These are phyloP conservation scores for Tenthredo amoena DNA, from an alignment of 2,888 invertebrate species.

Conservation along the genomic window DNA sequence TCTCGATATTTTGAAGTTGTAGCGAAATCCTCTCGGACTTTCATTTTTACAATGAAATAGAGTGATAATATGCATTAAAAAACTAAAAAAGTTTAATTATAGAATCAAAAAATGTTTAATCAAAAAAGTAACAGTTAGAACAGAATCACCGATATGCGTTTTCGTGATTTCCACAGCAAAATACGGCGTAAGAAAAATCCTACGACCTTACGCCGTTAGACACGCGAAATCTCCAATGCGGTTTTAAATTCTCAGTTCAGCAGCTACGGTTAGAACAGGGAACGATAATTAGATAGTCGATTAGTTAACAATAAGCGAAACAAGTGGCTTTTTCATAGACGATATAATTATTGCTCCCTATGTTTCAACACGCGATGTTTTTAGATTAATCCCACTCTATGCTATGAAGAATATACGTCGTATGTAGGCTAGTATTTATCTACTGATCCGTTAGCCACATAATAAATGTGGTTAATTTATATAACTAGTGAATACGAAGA, in stretches of 20 bases:
- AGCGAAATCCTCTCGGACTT: no score
- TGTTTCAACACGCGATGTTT: slow-evolving; percentile 7
- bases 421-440: not conserved
- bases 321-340: slow-evolving; percentile 15
- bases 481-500: not conserved
- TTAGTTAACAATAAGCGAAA: slow-evolving; percentile 8
- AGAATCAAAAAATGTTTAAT: no score
- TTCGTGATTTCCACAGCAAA: no score
- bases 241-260: not conserved
- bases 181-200: no score
- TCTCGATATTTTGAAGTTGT: no score
- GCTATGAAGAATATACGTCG: not conserved
- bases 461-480: slow-evolving; percentile 11
- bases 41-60: no score
- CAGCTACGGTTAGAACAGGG: not conserved
- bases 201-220: no score
- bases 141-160: no score
- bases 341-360: slow-evolving; percentile 1
- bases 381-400: not conserved
- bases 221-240: not conserved
- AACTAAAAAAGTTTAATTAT: no score
- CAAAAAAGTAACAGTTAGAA: no score
- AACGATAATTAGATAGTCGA: not conserved
- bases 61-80: no score
- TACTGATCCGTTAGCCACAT: not conserved